A percentile compares a stretch with the other conserved stretches of the same genome.
Evolutionary conservation across 2,888 invertebrate genomes (phyloP).

Genomic region (Chalcosyrphus nemorum): DNA sequence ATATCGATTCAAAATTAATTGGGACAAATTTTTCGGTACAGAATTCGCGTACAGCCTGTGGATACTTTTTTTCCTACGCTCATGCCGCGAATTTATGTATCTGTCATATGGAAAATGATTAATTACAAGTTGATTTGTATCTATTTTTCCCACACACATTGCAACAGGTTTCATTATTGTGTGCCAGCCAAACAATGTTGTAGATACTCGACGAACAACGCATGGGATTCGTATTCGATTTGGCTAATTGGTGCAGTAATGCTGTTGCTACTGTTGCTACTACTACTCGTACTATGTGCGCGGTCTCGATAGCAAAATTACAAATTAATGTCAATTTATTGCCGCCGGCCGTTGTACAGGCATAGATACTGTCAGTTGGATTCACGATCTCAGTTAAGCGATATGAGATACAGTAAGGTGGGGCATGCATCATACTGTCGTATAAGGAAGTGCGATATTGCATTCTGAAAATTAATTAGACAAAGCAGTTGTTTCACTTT

Average conservation of each 20-base stretch:
- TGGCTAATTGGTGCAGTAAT: conserved; percentile 36
- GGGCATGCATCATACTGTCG: background rate
- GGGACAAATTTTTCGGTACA: conserved; percentile 6
- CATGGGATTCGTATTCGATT: conserved; percentile 6
- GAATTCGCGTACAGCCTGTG: background rate
- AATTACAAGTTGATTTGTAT: conserved; percentile 30
- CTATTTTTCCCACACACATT: background rate
- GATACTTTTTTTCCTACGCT: background rate
- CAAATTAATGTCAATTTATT: conserved; percentile 35
- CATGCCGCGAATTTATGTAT: conserved; percentile 21
- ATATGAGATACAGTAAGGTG: background rate
- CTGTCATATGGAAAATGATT: conserved; percentile 45
- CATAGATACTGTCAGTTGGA: background rate
- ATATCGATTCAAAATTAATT: conserved; percentile 33
- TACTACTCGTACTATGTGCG: conserved; percentile 7
- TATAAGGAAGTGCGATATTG: conserved; percentile 49
- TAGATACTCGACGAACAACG: background rate
- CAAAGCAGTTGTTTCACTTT: conserved; percentile 14
- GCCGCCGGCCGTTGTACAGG: background rate
- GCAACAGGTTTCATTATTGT: conserved; percentile 8
- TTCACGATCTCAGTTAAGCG: background rate
- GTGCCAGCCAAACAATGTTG: too few species aligned
- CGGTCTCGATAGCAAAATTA: conserved; percentile 19
- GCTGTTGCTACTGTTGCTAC: background rate
- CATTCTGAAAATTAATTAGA: conserved; percentile 48